Conservation (phyloP, 2,797 vertebrate species). For the Steatocranus sp. region DNA sequence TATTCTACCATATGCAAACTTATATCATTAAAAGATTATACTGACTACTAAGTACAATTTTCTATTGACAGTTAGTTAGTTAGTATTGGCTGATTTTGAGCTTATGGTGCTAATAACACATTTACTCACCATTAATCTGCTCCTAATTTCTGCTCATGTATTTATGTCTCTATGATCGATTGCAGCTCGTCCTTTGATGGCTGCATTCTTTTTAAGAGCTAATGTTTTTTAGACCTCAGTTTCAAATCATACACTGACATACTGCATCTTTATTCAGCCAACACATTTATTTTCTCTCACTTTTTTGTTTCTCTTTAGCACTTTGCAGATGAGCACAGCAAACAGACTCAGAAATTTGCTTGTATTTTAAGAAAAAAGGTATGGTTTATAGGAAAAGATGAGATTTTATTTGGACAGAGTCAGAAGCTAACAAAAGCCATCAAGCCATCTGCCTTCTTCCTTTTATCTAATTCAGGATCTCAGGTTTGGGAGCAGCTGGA, state of each 20-base stretch:
- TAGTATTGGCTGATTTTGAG: background rate
- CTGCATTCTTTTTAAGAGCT: background rate
- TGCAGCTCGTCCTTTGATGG: background rate
- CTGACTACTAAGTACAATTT: no score
- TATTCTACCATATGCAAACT: no score
- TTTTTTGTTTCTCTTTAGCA: background rate
- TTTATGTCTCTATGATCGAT: constrained; percentile 3
- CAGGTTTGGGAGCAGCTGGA: background rate
- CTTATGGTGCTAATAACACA: constrained; percentile 15
- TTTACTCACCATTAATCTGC: background rate
- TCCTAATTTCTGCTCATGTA: background rate
- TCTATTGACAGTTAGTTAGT: background rate
- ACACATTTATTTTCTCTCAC: background rate
- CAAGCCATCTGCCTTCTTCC: background rate
- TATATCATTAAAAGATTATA: no score
- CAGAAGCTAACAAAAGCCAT: background rate
- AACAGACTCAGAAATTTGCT: background rate
- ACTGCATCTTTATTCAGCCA: background rate
- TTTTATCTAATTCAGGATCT: background rate
- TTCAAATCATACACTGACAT: background rate
- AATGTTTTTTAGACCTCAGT: background rate
- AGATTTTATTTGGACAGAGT: background rate
- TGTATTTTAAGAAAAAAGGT: background rate
- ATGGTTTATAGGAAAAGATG: background rate
- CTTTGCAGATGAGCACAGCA: background rate